These are phyloP conservation scores for Eurystomus gularis DNA, from an alignment of 2,113 vertebrate genomes.

Conservation along the genomic window DNA sequence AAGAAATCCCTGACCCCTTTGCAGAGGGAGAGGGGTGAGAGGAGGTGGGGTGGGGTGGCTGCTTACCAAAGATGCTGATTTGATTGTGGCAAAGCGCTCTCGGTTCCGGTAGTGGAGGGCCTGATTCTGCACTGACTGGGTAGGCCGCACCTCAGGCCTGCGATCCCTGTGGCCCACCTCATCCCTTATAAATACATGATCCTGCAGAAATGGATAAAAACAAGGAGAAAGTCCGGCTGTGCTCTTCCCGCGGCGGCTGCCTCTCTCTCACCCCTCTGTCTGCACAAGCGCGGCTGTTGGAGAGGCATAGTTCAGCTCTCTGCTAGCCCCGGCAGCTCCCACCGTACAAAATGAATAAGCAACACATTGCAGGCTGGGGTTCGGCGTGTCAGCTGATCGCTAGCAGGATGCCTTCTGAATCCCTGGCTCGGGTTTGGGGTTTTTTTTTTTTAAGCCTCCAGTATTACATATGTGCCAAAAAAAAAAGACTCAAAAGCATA, in stretches of 20 bases:
- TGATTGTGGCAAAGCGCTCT: constrained; percentile 97
- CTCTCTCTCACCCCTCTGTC: constrained; percentile 81
- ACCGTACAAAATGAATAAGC: constrained; percentile 82
- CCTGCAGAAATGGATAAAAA: constrained; percentile 93
- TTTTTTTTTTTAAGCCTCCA: constrained; percentile 65
- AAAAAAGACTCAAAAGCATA: constrained; percentile 43
- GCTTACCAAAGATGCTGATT: constrained; percentile 97
- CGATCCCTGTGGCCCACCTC: constrained; percentile 91
- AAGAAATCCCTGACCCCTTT: constrained; percentile 9
- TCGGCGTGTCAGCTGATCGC: constrained; percentile 82
- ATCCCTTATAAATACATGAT: constrained; percentile 96
- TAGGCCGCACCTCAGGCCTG: constrained; percentile 88
- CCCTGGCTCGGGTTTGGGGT: constrained; percentile 59
- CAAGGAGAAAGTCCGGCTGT: constrained; percentile 86
- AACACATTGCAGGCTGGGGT: constrained; percentile 84
- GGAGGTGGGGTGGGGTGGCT: constrained; percentile 56
- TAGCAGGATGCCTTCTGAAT: constrained; percentile 78
- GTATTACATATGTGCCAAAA: constrained; percentile 74
- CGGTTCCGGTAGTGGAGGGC: constrained; percentile 94
- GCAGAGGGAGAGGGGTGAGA: not conserved
- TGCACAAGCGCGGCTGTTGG: constrained; percentile 83
- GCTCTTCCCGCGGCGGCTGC: constrained; percentile 80
- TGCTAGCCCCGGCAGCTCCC: constrained; percentile 84
- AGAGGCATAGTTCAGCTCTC: constrained; percentile 87
- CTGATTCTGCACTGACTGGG: constrained; percentile 90